Conservation (phyloP, 2,797 vertebrate species). For the Dipus sagitta region DNA sequence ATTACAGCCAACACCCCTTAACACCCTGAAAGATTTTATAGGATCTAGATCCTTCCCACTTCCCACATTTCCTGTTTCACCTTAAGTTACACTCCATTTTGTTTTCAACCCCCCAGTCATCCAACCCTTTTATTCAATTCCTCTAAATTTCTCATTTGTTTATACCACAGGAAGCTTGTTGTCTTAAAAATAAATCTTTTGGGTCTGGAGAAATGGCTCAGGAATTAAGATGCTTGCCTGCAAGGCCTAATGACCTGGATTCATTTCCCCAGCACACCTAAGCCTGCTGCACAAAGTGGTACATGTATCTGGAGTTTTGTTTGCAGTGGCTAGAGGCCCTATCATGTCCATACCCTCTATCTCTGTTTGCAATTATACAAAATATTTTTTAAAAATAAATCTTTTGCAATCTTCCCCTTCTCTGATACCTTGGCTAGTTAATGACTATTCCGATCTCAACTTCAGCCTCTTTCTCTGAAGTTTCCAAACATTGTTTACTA, state of each 20-base stretch:
- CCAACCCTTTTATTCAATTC: neutral
- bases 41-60: neutral
- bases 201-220: too few relatives aligned
- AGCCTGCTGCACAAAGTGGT: too few relatives aligned
- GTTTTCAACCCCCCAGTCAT: neutral
- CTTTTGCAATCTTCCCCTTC: neutral
- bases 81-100: neutral
- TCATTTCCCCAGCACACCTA: too few relatives aligned
- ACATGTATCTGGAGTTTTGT: too few relatives aligned
- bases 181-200: neutral
- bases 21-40: neutral
- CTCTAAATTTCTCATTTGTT: neutral
- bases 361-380: too few relatives aligned
- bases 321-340: too few relatives aligned
- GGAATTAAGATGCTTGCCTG: too few relatives aligned
- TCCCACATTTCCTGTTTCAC: neutral
- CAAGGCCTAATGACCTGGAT: too few relatives aligned
- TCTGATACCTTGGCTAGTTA: neutral
- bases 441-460: neutral
- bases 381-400: neutral
- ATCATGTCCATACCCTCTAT: too few relatives aligned
- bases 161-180: neutral
- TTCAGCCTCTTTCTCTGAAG: neutral
- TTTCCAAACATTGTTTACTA: neutral
- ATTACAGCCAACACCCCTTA: neutral